Conservation (phyloP, 2,888 invertebrate species). For the Monoplex corrugatus region DNA sequence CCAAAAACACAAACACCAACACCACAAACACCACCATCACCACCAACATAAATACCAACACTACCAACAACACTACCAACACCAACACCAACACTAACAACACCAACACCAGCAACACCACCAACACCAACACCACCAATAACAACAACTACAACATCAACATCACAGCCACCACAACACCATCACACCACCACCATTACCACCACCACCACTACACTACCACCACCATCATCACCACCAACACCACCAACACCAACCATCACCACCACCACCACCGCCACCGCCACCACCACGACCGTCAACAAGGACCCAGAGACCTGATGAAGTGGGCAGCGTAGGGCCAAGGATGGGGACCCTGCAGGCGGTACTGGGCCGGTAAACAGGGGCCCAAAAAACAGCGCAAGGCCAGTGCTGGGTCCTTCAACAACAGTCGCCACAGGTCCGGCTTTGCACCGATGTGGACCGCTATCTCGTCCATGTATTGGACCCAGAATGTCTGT, state of each 20-base stretch:
- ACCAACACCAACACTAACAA: no score
- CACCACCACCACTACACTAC: no score
- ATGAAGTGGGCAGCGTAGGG: constrained; percentile 67
- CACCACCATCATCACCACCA: no score
- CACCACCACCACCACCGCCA: no score
- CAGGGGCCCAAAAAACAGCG: constrained; percentile 77
- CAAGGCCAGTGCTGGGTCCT: constrained; percentile 66
- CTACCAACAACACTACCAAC: background rate
- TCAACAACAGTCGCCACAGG: constrained; percentile 56
- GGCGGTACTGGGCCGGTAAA: constrained; percentile 77
- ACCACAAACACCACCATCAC: background rate
- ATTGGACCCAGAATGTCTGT: constrained; percentile 78
- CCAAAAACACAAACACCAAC: background rate
- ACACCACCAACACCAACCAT: no score
- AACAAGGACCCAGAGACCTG: background rate
- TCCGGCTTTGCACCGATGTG: constrained; percentile 74
- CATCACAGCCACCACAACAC: no score
- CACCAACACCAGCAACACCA: background rate
- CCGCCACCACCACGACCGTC: no score
- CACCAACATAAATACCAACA: background rate
- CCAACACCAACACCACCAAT: background rate
- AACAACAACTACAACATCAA: no score
- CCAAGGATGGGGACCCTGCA: constrained; percentile 74
- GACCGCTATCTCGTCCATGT: constrained; percentile 78
- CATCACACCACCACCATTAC: no score